Base-by-base conservation (phyloP, 1,140 invertebrate species). In the Leptopilina clavipes region DNA sequence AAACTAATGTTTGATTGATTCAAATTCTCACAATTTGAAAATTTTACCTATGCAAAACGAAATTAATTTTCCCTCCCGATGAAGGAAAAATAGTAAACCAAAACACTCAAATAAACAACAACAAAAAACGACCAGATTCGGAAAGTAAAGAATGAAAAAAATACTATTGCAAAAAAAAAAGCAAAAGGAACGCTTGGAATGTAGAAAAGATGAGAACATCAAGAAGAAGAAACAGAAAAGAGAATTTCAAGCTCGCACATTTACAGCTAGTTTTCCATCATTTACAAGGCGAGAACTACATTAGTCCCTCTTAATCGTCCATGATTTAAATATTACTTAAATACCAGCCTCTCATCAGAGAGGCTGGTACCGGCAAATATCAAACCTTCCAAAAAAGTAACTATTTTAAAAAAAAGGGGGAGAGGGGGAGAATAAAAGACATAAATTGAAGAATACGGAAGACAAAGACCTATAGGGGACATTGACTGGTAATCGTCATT, bases 251-350 rank as follows among this genome's bases (percentile, higher is more conserved):
- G 1, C 59, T 65, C 14, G 14, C 19, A 10, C 59, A n/a, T 65
- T 65, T 65, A 65, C 59, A 65, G 59, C 59, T 65, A 37, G 22
- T 65, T 65, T 65, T 31, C 59, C 25, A 10, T n/a, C 59, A 65
- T 25, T 65, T 65, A 65, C 59, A 65, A 31, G 59, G 25, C 59
- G 59, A 65, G 59, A 65, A 65, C 12, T 40, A 40, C 37, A 40
- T 40, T 40, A 65, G 59, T 65, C 22, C 9, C 37, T 9, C 9
- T 19, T 65, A 65, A 31, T 31, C 59, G 22, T 31, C 59, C 2
- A 9, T 37, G 59, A 65, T 22, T 65, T 65, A 9, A 40, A 40
- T 40, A 40, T 7, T 40, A 40, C 9, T 40, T 9, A 31, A 31
- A 31, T 3, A 31, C 25, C 25, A 31, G 25, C 25, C n/a, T n/a